Evolutionary conservation across 2,888 invertebrate genomes (phyloP).

Genomic region (Pristionchus fissidentatus): DNA sequence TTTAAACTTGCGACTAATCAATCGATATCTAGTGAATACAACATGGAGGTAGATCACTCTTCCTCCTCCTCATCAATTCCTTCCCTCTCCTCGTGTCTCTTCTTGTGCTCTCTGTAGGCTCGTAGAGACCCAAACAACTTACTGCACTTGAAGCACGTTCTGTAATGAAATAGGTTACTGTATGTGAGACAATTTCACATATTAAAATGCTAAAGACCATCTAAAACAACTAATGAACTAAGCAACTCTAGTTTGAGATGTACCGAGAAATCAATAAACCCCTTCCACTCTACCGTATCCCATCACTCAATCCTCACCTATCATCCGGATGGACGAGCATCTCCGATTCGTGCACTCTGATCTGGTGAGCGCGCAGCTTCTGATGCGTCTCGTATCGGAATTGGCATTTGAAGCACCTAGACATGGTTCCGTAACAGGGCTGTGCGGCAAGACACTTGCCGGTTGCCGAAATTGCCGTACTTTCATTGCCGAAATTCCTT

Average conservation of each 20-base stretch:
- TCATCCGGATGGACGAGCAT: constrained; percentile 44
- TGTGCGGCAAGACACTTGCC: too few species aligned
- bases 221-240: background rate
- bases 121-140: constrained; percentile 40
- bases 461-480: too few species aligned
- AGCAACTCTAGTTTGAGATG: too few species aligned
- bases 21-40: background rate
- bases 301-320: background rate
- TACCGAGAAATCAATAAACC: too few species aligned
- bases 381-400: constrained; percentile 1
- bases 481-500: background rate
- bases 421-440: too few species aligned
- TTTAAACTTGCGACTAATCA: background rate
- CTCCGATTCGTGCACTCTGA: constrained; percentile 46
- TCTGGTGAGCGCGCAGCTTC: constrained; percentile 43
- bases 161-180: background rate
- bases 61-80: background rate
- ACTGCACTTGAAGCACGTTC: constrained; percentile 32
- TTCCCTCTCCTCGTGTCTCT: constrained; percentile 28
- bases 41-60: background rate
- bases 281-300: background rate
- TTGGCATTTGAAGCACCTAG: constrained; percentile 27
- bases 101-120: background rate
- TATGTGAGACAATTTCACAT: too few species aligned
- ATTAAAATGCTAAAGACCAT: background rate